Percentiles rank a stretch among this genome's conserved stretches.
These are phyloP conservation scores for Chelmon rostratus DNA, from an alignment of 2,797 vertebrate species.

Conservation along the genomic window DNA sequence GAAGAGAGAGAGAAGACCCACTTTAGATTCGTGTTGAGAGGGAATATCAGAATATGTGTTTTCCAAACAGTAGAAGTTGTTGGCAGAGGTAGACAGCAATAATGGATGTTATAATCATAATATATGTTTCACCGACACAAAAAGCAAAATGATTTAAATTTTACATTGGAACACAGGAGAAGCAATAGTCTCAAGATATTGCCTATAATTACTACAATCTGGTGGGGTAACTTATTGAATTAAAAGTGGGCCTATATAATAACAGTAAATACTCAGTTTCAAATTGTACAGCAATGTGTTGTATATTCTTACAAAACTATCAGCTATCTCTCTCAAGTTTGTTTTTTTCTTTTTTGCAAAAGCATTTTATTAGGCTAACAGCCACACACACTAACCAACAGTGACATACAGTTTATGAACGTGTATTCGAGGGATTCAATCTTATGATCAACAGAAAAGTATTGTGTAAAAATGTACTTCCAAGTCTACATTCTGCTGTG, in stretches of 20 bases:
- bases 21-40: slow-evolving; percentile 61
- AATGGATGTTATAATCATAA: slow-evolving; percentile 74
- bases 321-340: slow-evolving; percentile 71
- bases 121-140: slow-evolving; percentile 75
- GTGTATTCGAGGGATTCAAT: slow-evolving; percentile 57
- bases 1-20: slow-evolving; percentile 51
- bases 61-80: slow-evolving; percentile 70
- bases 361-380: slow-evolving; percentile 74
- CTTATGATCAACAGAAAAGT: slow-evolving; percentile 53
- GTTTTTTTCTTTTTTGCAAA: slow-evolving; percentile 75
- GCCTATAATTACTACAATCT: slow-evolving; percentile 67
- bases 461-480: slow-evolving; percentile 60
- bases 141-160: slow-evolving; percentile 72
- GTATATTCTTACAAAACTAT: slow-evolving; percentile 81
- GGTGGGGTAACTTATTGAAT: slow-evolving; percentile 64
- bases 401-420: slow-evolving; percentile 68
- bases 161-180: slow-evolving; percentile 76
- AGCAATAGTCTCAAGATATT: slow-evolving; percentile 62
- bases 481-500: slow-evolving; percentile 62
- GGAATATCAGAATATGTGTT: slow-evolving; percentile 49
- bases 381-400: slow-evolving; percentile 78
- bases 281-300: slow-evolving; percentile 77
- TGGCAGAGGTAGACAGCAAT: slow-evolving; percentile 86
- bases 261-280: slow-evolving; percentile 75
- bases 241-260: slow-evolving; percentile 69